phyloP scores from a whole-genome alignment of 2,113 vertebrate species.

The Fulica atra region DNA sequence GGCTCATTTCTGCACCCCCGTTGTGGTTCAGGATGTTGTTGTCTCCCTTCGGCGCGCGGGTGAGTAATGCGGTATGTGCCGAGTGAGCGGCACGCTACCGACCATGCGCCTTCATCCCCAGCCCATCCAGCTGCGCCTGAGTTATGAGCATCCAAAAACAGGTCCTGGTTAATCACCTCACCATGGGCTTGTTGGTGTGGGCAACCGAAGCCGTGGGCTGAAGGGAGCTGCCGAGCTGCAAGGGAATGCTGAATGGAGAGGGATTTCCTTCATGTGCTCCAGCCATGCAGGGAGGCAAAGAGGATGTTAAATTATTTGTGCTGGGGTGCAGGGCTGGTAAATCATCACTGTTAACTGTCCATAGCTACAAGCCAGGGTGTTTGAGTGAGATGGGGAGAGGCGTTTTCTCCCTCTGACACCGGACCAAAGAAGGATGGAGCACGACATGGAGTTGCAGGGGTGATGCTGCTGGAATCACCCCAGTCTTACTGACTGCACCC shows the following conservation, averaged over 20 bases:
- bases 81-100: accelerated
- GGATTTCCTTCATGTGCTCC: not conserved
- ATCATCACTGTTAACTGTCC: not conserved
- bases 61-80: accelerated
- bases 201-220: not conserved
- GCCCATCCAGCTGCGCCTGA: not conserved
- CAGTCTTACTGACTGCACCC: not conserved
- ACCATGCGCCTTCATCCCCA: accelerated
- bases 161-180: not conserved
- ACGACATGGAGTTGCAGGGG: not conserved
- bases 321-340: not conserved
- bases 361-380: not conserved
- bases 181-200: not conserved
- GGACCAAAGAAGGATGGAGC: not conserved
- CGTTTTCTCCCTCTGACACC: not conserved
- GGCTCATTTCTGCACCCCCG: slow-evolving; percentile 5
- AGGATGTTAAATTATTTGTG: not conserved
- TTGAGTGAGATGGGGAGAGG: not conserved
- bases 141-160: not conserved
- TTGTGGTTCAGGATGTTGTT: not conserved
- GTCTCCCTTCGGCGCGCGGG: not conserved
- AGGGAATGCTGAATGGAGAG: accelerated
- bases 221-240: not conserved
- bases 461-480: not conserved
- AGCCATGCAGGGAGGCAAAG: not conserved